phyloP scores from a whole-genome alignment of 2,797 vertebrate species.

The Rhincodon typus region DNA sequence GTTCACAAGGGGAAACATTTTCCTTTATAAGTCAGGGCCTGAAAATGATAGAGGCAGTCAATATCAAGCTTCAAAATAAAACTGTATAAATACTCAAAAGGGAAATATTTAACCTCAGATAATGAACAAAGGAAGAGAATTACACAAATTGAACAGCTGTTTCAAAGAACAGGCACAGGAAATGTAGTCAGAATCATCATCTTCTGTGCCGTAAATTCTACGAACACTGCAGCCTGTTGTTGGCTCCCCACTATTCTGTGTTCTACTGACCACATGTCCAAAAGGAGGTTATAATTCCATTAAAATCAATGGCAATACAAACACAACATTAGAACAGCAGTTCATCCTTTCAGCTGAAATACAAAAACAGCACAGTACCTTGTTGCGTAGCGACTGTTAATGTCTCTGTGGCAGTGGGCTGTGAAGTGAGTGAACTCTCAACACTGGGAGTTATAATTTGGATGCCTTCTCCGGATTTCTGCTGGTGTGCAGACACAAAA shows the following conservation, averaged over 20 bases:
- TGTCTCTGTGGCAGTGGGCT: neutral
- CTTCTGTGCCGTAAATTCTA: neutral
- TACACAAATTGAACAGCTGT: neutral
- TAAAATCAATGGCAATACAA: too few relatives aligned
- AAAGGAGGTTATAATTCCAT: neutral
- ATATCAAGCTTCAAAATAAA: neutral
- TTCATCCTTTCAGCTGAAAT: neutral
- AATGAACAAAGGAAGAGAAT: neutral
- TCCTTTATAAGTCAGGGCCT: too few relatives aligned
- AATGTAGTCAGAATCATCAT: neutral
- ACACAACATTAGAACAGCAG: too few relatives aligned
- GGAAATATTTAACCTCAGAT: neutral
- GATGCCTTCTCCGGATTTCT: neutral
- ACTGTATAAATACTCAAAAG: neutral
- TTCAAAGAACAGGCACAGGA: neutral
- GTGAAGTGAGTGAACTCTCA: neutral
- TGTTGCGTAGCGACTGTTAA: neutral
- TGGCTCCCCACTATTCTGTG: neutral
- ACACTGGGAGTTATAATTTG: neutral
- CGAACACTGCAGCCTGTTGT: neutral
- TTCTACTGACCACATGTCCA: too few relatives aligned
- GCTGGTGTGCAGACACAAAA: neutral
- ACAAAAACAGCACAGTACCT: neutral
- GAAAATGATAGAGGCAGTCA: neutral
- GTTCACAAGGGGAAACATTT: too few relatives aligned